Percentiles rank a stretch among this genome's conserved stretches.
Conservation (phyloP, 2,888 invertebrate species). For the Temnothorax rugatulus region DNA sequence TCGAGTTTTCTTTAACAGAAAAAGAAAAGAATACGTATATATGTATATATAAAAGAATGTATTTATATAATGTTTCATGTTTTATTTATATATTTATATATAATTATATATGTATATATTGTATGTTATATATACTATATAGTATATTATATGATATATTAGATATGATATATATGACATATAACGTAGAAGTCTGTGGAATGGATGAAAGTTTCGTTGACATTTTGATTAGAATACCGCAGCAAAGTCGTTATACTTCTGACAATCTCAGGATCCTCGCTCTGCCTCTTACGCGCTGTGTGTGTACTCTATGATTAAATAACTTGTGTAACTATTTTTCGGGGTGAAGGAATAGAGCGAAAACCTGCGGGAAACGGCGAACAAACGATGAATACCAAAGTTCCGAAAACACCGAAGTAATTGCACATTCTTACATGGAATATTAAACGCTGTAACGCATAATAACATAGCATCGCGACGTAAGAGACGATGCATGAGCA, state of each 20-base stretch:
- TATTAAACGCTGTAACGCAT: neutral
- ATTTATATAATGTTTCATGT: neutral
- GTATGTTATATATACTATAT: neutral
- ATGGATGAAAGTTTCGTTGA: constrained; percentile 24
- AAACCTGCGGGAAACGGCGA: neutral
- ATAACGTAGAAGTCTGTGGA: neutral
- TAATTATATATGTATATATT: neutral
- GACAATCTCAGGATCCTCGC: constrained; percentile 3
- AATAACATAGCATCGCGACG: neutral
- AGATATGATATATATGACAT: neutral
- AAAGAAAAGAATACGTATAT: neutral
- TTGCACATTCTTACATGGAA: constrained; percentile 38
- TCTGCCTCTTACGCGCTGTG: neutral
- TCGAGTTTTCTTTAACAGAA: constrained; percentile 2
- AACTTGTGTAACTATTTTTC: constrained; percentile 53
- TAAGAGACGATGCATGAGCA: neutral
- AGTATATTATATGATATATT: neutral
- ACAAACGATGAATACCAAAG: constrained; percentile 29
- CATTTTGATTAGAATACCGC: constrained; percentile 13
- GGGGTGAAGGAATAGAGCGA: neutral
- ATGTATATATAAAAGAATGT: neutral
- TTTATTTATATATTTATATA: neutral
- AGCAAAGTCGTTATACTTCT: constrained; percentile 19
- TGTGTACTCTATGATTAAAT: constrained; percentile 40
- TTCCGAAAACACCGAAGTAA: constrained; percentile 12